These are phyloP conservation scores for Plebejus argus DNA, from an alignment of 2,888 invertebrate species.

Conservation along the genomic window DNA sequence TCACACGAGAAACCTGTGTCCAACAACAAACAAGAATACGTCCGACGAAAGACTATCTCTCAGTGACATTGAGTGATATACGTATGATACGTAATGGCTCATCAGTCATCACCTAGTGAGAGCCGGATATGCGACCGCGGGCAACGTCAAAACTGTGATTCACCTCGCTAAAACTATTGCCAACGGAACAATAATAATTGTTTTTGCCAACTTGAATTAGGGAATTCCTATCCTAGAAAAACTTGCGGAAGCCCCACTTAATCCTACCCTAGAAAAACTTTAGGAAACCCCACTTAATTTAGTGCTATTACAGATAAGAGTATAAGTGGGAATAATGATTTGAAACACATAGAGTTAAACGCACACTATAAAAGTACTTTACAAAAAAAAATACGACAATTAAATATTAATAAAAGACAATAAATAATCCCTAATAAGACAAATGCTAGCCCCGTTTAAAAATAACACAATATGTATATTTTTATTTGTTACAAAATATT, in stretches of 20 bases:
- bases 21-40: not conserved
- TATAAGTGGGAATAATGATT: not conserved
- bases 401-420: too few species aligned
- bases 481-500: not conserved
- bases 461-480: not conserved
- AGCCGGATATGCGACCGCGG: slow-evolving; percentile 11
- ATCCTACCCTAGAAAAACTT: not conserved
- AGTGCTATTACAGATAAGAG: not conserved
- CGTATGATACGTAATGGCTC: slow-evolving; percentile 2
- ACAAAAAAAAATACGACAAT: not conserved
- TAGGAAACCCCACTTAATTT: not conserved
- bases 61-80: slow-evolving; percentile 25
- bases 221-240: not conserved
- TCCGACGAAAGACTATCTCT: not conserved
- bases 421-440: too few species aligned
- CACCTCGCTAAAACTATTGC: not conserved
- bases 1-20: not conserved
- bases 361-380: not conserved
- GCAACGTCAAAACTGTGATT: not conserved
- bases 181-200: not conserved
- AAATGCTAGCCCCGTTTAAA: not conserved
- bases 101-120: slow-evolving; percentile 17
- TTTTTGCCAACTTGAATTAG: not conserved
- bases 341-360: not conserved
- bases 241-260: not conserved